A percentile compares a stretch with the other conserved stretches of the same genome.
phyloP scores from a whole-genome alignment of 2,113 vertebrate species.

The Pampusana beccarii region DNA sequence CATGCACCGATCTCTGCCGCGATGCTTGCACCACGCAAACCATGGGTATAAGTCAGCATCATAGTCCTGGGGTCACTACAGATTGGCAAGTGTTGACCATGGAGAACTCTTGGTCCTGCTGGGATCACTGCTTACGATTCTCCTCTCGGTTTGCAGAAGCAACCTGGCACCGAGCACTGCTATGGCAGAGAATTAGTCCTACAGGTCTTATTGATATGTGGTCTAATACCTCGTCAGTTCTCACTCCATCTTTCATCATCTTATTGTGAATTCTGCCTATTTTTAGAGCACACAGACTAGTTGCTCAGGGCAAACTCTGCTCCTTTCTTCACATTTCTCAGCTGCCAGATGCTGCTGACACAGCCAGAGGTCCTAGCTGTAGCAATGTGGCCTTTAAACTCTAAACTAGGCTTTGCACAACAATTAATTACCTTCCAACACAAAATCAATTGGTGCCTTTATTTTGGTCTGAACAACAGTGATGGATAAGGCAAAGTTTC shows the following conservation, averaged over 20 bases:
- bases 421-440: constrained; percentile 57
- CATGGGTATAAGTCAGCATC: not conserved
- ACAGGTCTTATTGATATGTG: not conserved
- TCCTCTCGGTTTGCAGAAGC: not conserved
- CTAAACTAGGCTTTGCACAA: not conserved
- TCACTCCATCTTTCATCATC: not conserved
- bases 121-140: not conserved
- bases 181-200: not conserved
- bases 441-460: constrained; percentile 46
- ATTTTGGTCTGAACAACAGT: not conserved
- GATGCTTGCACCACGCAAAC: not conserved
- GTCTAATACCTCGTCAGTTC: not conserved
- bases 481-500: constrained; percentile 37
- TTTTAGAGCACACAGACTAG: not conserved
- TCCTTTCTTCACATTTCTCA: not conserved
- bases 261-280: not conserved
- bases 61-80: not conserved
- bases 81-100: not conserved
- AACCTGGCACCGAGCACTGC: not conserved
- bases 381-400: constrained; percentile 22
- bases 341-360: constrained; percentile 23
- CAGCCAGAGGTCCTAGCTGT: not conserved
- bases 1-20: accelerated
- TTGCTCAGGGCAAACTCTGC: not conserved
- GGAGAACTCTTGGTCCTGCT: not conserved